Conservation (phyloP, 2,797 vertebrate genomes). For the Netta rufina region DNA sequence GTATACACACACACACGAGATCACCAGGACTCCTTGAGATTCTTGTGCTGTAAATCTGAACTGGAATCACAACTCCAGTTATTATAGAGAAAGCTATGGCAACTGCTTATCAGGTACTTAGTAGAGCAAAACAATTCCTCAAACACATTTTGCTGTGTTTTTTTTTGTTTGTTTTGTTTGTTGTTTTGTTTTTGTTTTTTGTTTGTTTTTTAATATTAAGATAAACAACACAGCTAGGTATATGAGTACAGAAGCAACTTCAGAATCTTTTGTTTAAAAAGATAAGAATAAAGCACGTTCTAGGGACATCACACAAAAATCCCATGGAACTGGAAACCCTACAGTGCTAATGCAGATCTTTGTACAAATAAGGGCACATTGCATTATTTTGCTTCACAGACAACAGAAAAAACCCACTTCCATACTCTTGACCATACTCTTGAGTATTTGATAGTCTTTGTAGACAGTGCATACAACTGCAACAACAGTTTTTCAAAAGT, state of each 20-base stretch:
- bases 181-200: neutral
- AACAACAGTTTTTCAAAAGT: neutral
- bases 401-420: neutral
- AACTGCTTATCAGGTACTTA: neutral
- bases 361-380: neutral
- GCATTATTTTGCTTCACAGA: neutral
- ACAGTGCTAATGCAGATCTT: neutral
- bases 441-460: neutral
- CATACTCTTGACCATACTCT: neutral
- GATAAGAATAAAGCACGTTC: neutral
- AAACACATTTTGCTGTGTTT: neutral
- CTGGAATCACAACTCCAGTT: neutral
- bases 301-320: neutral
- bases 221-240: neutral
- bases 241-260: neutral
- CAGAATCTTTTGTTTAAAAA: neutral
- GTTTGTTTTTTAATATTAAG: neutral
- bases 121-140: neutral
- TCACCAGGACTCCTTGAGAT: neutral
- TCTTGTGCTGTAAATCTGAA: neutral
- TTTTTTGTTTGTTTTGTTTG: neutral
- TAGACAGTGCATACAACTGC: neutral
- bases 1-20: neutral
- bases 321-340: neutral
- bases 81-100: neutral